Percentiles rank a stretch among this genome's conserved stretches.
Evolutionary conservation across 2,797 vertebrate species (phyloP).

Genomic region (Pelochelys cantorii): DNA sequence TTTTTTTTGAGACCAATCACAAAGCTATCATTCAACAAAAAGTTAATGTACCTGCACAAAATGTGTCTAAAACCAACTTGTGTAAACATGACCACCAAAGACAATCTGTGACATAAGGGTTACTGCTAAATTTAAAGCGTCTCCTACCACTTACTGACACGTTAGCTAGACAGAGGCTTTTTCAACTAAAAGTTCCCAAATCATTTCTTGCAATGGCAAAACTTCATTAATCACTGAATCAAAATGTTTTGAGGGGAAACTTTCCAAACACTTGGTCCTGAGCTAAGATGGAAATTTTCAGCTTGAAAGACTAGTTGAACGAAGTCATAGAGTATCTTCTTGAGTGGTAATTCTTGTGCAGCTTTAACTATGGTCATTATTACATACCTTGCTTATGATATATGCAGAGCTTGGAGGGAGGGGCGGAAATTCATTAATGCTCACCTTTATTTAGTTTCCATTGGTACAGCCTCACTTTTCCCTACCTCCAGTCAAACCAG

Average conservation of each 20-base stretch:
- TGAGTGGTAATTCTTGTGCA: neutral
- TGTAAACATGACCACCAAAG: neutral
- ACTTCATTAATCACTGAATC: neutral
- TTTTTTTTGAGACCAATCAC: neutral
- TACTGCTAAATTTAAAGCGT: neutral
- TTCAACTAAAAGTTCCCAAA: neutral
- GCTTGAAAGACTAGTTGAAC: neutral
- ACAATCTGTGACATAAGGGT: neutral
- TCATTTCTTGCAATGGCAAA: neutral
- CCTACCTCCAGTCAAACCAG: neutral
- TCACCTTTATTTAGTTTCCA: neutral
- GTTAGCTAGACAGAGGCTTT: neutral
- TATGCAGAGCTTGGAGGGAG: neutral
- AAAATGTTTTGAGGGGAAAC: conserved; percentile 15
- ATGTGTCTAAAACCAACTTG: neutral
- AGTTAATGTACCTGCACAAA: fast-evolving
- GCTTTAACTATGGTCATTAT: neutral
- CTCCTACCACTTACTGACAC: too few relatives aligned
- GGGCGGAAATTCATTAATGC: neutral
- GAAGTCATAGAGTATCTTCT: neutral
- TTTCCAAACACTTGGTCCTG: neutral
- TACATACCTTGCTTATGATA: neutral
- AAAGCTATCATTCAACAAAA: neutral
- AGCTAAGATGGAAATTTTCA: neutral
- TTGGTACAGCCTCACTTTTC: neutral